Base-by-base conservation (phyloP, 2,113 vertebrate genomes). In the Butorides virescens region DNA sequence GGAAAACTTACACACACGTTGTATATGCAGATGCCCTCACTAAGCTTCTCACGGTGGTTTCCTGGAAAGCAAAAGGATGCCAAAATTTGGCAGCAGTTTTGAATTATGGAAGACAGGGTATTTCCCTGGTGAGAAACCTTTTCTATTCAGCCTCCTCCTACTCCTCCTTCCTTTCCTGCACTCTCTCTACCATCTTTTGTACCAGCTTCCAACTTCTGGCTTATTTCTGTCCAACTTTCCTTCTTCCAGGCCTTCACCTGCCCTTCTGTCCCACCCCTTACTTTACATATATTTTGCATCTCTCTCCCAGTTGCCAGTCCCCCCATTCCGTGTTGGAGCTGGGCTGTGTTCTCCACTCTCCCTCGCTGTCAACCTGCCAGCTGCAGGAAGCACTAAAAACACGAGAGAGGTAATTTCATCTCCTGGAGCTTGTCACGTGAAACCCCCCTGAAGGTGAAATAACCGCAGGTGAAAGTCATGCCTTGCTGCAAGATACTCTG, bases 381-480 rank as follows among this genome's bases (percentile, higher is more conserved):
- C 59, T 79, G 44, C 49, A 86, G 65, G 39, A 56, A 88, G 34
- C 53, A 36, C 30, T 20, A 7, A 71, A 71, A 82, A 10, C 30
- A 39, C 27, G 25, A 39, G 37, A 86, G 21, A 86, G 9, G 36
- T 9, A 78, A 18, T 32, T 67, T 71, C 37, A 46, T 53, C 36
- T 67, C 32, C 55, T 74, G 77, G 30, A 76, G 58, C 13, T 42
- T 21, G 0, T 14, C 76, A 62, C 0, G 0, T 49, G 50, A 68
- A 87, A 81, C 80, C 16, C 8, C 39, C 32, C 73, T 34, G 61
- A 26, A 85, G 68, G 73, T 92, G 56, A 59, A 95, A 47, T 7
- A 85, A 36, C 13, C 0, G 0, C 44, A 37, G n/a, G 37, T 53
- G 20, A 65, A 79, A 89, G 30, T 29, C 5, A 4, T 7, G 18